Conservation (phyloP, 1,140 invertebrate species). For the Harlomillsia oculata region DNA sequence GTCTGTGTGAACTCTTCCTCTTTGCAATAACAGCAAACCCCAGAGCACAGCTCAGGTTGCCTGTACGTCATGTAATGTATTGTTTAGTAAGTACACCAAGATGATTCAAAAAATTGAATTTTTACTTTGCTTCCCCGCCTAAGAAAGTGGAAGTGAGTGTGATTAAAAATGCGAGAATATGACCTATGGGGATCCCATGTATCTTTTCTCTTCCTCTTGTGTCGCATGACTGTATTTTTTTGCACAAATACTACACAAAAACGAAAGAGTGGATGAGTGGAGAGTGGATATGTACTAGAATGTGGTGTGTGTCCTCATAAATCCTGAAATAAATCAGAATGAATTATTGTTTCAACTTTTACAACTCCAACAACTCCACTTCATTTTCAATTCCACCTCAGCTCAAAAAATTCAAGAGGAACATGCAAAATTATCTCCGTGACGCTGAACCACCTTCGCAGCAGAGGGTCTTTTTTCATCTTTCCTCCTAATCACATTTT, state of each 20-base stretch:
- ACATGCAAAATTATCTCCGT: not conserved
- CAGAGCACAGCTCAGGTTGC: too few species aligned
- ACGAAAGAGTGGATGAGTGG: constrained; percentile 11
- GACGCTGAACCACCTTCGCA: not conserved
- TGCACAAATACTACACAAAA: too few species aligned
- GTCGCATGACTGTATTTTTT: too few species aligned
- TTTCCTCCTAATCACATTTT: not conserved
- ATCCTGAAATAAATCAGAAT: constrained; percentile 32
- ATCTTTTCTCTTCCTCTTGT: constrained; percentile 2
- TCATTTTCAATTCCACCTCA: constrained; percentile 13
- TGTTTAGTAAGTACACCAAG: too few species aligned
- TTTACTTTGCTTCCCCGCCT: too few species aligned
- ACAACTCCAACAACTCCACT: constrained; percentile 1
- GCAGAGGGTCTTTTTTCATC: not conserved
- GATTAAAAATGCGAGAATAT: constrained; percentile 15
- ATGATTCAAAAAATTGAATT: too few species aligned
- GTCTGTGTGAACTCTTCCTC: too few species aligned
- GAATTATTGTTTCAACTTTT: constrained; percentile 23
- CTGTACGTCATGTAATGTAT: too few species aligned
- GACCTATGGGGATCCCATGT: constrained; percentile 12
- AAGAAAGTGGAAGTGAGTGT: constrained; percentile 4
- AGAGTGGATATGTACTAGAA: constrained; percentile 3
- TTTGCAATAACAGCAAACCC: too few species aligned
- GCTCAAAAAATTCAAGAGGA: too few species aligned
- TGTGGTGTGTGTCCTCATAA: constrained; percentile 20